Evolutionary conservation across 2,888 invertebrate species (phyloP).

Genomic region (Conus canariensis): DNA sequence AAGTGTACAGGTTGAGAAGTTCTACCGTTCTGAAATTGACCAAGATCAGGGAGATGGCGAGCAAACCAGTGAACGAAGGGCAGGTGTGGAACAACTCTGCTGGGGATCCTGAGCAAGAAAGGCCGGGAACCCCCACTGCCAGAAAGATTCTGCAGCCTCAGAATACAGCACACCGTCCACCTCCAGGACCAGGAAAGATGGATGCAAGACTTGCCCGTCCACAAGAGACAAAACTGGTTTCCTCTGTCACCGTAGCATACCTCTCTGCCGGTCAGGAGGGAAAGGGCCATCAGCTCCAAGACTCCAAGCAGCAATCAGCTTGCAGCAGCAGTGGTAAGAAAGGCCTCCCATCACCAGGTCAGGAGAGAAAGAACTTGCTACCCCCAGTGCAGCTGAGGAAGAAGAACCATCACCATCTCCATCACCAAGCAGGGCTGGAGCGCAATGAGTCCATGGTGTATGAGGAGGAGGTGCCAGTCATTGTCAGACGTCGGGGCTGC

Average conservation of each 20-base stretch:
- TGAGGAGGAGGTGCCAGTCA: slow-evolving; percentile 76
- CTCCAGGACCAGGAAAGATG: neutral
- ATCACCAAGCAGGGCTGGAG: slow-evolving; percentile 42
- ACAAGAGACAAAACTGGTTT: neutral
- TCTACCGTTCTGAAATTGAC: neutral
- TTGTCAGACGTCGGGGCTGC: slow-evolving; percentile 73
- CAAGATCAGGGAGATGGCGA: neutral
- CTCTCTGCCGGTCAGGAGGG: neutral
- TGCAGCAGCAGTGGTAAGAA: neutral
- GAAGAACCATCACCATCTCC: neutral
- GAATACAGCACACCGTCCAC: neutral
- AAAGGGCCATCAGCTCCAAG: neutral
- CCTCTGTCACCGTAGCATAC: neutral
- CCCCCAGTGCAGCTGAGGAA: slow-evolving; percentile 15
- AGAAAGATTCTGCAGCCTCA: slow-evolving; percentile 11
- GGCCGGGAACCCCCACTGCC: neutral
- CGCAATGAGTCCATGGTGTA: slow-evolving; percentile 67
- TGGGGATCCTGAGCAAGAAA: neutral
- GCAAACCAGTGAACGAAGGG: neutral
- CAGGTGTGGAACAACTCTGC: neutral
- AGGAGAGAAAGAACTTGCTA: neutral
- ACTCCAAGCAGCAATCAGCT: neutral
- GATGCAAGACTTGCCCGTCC: neutral
- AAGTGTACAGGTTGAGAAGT: neutral
- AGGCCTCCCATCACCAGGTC: neutral